Conservation (phyloP, 2,113 vertebrate species). For the Tyto alba region DNA sequence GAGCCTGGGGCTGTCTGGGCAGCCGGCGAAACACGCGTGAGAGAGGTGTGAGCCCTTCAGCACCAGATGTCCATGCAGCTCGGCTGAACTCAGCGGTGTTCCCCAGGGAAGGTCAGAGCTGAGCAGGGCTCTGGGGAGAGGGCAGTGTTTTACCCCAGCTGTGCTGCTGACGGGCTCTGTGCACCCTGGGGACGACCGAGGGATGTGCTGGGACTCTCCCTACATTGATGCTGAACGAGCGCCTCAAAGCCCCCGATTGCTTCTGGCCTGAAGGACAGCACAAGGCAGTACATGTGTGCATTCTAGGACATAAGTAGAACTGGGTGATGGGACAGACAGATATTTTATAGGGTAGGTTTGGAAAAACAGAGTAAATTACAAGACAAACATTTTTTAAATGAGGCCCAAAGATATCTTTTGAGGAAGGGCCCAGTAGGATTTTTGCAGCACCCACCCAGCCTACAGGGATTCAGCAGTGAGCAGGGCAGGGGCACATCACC, state of each 20-base stretch:
- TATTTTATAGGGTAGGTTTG: background rate
- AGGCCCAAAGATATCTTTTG: background rate
- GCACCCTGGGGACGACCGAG: background rate
- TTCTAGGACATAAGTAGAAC: background rate
- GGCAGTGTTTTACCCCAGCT: background rate
- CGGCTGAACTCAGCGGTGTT: accelerated
- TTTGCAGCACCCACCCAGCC: background rate
- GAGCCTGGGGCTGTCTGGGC: accelerated
- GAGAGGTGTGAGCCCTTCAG: background rate
- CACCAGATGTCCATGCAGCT: background rate
- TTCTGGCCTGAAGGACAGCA: background rate
- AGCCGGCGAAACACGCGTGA: accelerated
- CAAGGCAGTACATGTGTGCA: background rate
- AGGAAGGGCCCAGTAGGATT: background rate
- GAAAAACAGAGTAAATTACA: background rate
- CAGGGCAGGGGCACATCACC: background rate
- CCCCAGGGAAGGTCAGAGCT: background rate
- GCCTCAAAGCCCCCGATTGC: background rate
- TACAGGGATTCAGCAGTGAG: background rate
- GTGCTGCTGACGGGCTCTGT: background rate
- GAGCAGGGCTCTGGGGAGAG: background rate
- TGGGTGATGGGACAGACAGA: background rate
- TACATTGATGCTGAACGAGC: background rate
- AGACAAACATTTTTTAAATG: background rate
- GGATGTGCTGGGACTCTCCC: accelerated